A percentile compares a stretch with the other conserved stretches of the same genome.
phyloP scores from a whole-genome alignment of 2,113 vertebrate species.

The Heliornis fulica region DNA sequence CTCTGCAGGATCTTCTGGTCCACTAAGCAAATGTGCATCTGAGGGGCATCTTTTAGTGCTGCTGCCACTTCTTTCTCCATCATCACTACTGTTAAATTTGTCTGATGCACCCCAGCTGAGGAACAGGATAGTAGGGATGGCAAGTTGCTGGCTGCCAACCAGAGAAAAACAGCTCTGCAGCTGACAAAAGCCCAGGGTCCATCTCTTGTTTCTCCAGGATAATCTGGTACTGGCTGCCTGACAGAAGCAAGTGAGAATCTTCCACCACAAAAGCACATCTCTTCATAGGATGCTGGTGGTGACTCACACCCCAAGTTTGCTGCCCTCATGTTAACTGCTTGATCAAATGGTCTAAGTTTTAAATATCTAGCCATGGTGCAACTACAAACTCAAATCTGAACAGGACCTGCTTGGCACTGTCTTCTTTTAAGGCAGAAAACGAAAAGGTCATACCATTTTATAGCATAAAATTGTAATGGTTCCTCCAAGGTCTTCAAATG shows the following conservation, averaged over 20 bases:
- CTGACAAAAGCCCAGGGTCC: not conserved
- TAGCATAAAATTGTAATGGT: rapidly evolving
- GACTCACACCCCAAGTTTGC: not conserved
- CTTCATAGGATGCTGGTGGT: not conserved
- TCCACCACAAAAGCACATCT: not conserved
- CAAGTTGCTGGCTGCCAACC: slow-evolving; percentile 6
- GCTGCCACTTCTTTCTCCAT: not conserved
- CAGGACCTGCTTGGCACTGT: not conserved
- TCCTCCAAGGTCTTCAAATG: not conserved
- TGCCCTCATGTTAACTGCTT: not conserved
- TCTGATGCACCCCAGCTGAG: not conserved
- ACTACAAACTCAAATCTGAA: not conserved
- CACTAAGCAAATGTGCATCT: not conserved
- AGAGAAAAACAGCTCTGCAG: not conserved
- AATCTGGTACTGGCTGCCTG: not conserved
- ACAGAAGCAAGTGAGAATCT: not conserved
- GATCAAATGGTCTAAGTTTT: not conserved
- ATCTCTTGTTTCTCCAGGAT: not conserved
- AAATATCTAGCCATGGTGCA: not conserved
- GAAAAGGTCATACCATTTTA: not conserved
- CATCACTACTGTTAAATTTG: not conserved
- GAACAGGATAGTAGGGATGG: not conserved
- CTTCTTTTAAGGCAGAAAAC: not conserved
- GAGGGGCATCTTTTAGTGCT: not conserved
- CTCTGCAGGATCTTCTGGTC: not conserved